These are phyloP conservation scores for Carollia perspicillata DNA, from an alignment of 2,113 vertebrate species.

Conservation along the genomic window DNA sequence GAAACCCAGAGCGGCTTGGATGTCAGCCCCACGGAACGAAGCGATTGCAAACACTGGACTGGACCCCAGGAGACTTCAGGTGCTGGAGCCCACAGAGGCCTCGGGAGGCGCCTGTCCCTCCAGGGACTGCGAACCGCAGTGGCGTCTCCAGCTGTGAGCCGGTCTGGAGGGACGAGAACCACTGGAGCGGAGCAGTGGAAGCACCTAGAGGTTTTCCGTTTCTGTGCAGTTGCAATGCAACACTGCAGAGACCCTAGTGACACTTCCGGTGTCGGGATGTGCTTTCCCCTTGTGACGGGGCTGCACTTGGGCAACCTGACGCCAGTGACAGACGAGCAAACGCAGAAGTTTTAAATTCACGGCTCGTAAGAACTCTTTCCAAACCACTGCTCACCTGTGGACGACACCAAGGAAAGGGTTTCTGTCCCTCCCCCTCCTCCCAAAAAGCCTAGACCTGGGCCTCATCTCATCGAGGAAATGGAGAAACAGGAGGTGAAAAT, in stretches of 20 bases:
- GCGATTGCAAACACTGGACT: neutral
- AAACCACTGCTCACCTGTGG: neutral
- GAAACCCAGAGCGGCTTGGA: neutral
- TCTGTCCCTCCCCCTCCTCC: neutral
- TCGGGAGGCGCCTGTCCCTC: neutral
- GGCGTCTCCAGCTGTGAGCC: too few species aligned
- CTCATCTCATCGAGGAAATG: neutral
- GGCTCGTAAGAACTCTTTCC: neutral
- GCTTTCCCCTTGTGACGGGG: neutral
- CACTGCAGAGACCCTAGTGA: neutral
- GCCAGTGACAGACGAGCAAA: neutral
- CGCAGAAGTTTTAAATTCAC: neutral
- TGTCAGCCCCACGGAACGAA: neutral
- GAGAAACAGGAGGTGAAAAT: neutral
- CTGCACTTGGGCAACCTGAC: neutral
- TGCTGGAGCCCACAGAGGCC: too few species aligned
- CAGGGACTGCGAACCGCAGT: neutral
- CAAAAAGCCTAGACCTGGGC: neutral
- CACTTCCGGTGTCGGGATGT: neutral
- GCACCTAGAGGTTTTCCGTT: neutral
- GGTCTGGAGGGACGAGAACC: too few species aligned
- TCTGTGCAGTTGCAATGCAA: neutral
- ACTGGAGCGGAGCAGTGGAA: neutral
- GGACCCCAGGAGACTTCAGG: neutral
- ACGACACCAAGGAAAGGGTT: neutral